Base-by-base conservation (phyloP, 2,113 vertebrate species). In the Gymnocephalus cernua region DNA sequence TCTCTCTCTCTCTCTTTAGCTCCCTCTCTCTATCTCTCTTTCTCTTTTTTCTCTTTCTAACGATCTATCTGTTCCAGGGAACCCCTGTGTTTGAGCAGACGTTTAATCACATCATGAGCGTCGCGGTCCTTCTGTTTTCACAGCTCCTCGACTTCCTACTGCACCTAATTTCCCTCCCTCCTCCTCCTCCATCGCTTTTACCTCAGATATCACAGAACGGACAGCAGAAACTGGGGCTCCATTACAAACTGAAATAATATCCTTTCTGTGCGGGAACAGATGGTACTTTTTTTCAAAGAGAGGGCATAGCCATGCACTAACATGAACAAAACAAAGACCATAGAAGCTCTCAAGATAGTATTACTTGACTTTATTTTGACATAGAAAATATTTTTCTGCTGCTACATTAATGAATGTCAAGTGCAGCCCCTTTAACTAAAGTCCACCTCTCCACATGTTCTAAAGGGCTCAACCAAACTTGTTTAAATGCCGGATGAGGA, bases 31-130 rank as follows among this genome's bases (percentile, higher is more conserved):
- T 44, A n/a, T 45, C 47, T 32, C 74, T 25, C 74, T 54, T 16
- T 38, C 56, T 19, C 79, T 45, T 67, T n/a, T 19, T 69, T 79
- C 59, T 65, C 58, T 63, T 63, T 61, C 47, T 54, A 35, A 8
- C 68, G 32, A 23, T 57, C 59, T 70, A 69, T 79, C 79, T 69
- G 50, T 69, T 81, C 73, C 88, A 84, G 82, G 81, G 61, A 74
- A 81, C 86, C 92, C 89, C 84, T 67, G 75, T 21, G 85, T 80
- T 88, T 18, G 27, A 89, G 62, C 89, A 88, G 89, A 91, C 86
- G 69, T 89, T 85, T 83, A 81, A 90, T 93, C 73, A 74, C 73
- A 91, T 89, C 91, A 84, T 48, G 7, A 84, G 59, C 64, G 45
- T 54, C 23, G 11, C 45, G 2, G 23, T 58, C 88, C 85, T 79